Evolutionary conservation across 2,113 vertebrate species (phyloP), one percentile per base, ranked within the genome.

Genomic region (Diadophis punctatus): DNA sequence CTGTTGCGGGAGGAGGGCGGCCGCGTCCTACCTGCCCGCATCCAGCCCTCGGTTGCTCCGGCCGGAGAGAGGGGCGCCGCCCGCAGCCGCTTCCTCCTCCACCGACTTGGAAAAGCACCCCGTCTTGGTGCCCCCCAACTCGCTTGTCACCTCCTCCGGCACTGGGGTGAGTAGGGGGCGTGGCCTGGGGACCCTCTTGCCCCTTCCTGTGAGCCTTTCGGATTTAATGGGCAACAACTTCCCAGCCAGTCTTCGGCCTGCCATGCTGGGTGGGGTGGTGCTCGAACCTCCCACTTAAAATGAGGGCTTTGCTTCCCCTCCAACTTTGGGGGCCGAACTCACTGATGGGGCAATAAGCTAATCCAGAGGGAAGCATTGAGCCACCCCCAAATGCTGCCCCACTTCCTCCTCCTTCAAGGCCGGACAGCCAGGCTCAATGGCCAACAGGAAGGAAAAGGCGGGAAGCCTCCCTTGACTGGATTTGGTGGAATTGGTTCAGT

Each of bases 91-190:
- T 4, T 97, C 95, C 86, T 97, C 95, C 94, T 97, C 95, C 95
- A 98, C 97, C 10, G 97, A 96, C 7, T 97, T 96, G 3, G 97
- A 97, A 48, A 92, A 93, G 60, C 95, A 96, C 7, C 86, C 94
- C 2, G 92, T 97, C 93, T 91, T 96, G 0, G 98, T 96, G 55
- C 98, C 98, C 0, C 98, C 98, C 30, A 98, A 98, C 94, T 97
- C 98, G 30, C 98, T 97, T 0, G 97, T 22, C 58, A 96, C 96
- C 93, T 95, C 93, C 60, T 56, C 43, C 3, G 25, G 46, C 27
- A 53, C 46, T 3, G 63, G 39, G 92, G 91, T 92, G 27, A 92
- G 91, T 88, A n/a, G 16, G 6, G 46, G 48, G 27, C 6, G 11
- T 0, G 0, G 12, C 23, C 86, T 27, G 4, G 85, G 46, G 84